Evolutionary conservation across 2,888 invertebrate species (phyloP).

Genomic region (Quadriops clusia): DNA sequence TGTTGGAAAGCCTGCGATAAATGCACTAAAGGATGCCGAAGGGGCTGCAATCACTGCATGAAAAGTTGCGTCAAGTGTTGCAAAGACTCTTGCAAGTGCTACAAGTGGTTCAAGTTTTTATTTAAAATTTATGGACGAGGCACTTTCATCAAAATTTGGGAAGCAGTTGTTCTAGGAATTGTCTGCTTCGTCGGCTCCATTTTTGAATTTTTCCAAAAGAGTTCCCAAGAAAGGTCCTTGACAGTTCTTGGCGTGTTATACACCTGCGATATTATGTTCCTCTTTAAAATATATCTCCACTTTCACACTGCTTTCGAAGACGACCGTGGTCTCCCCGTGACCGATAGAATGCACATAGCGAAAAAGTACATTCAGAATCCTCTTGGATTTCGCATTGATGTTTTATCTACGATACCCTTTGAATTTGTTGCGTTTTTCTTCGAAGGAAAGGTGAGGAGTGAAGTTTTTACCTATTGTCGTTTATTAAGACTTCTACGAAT

Average conservation of each 20-base stretch:
- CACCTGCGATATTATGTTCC: constrained; percentile 15
- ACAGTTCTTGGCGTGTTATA: constrained; percentile 9
- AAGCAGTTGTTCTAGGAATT: constrained; percentile 3
- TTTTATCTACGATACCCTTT: constrained; percentile 14
- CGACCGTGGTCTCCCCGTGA: constrained; percentile 18
- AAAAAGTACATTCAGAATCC: constrained; percentile 12
- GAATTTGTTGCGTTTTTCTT: constrained; percentile 14
- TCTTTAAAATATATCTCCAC: constrained; percentile 16
- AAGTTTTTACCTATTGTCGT: constrained; percentile 5
- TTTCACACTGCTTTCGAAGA: constrained; percentile 18
- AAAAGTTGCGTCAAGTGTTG: too few relatives aligned
- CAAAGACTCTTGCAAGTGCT: too few relatives aligned
- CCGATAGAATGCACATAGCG: constrained; percentile 13
- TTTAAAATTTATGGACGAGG: too few relatives aligned
- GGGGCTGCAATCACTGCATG: too few relatives aligned
- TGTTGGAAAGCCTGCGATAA: too few relatives aligned
- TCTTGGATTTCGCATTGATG: constrained; percentile 17
- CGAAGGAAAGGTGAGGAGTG: neutral
- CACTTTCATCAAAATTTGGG: constrained; percentile 7
- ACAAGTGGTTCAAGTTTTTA: too few relatives aligned
- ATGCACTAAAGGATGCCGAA: too few relatives aligned
- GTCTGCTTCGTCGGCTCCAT: constrained; percentile 10
- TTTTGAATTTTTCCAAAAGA: constrained; percentile 9
- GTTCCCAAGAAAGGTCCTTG: neutral
- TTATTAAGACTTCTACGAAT: constrained; percentile 11